These are phyloP conservation scores for Eupithecia abbreviata DNA, from an alignment of 2,888 invertebrate genomes.

Conservation along the genomic window DNA sequence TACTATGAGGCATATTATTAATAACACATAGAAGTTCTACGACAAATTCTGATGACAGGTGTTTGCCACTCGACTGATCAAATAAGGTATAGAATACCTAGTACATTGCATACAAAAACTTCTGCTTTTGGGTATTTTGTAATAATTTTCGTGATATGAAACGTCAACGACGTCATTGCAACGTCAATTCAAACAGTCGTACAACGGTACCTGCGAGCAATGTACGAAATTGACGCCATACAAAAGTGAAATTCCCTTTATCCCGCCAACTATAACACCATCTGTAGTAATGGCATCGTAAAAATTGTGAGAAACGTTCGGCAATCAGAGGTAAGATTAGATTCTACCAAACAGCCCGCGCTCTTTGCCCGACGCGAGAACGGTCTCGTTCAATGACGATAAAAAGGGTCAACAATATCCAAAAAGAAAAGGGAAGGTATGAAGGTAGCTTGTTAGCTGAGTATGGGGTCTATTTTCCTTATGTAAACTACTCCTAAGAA, in stretches of 20 bases:
- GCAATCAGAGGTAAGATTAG: constrained; percentile 77
- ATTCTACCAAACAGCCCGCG: constrained; percentile 50
- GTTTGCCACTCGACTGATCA: neutral
- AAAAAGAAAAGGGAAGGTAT: constrained; percentile 51
- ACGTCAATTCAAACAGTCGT: neutral
- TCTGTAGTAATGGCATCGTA: constrained; percentile 66
- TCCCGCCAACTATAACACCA: constrained; percentile 50
- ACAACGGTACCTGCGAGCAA: neutral
- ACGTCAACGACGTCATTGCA: neutral
- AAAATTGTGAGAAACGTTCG: constrained; percentile 71
- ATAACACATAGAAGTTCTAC: neutral
- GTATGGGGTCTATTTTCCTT: constrained; percentile 33
- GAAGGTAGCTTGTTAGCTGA: constrained; percentile 38
- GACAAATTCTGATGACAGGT: neutral
- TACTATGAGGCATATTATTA: neutral
- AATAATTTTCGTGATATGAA: neutral
- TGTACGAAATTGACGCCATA: neutral
- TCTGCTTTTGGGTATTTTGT: neutral
- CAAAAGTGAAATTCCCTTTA: neutral
- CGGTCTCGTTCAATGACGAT: constrained; percentile 56
- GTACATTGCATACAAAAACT: neutral
- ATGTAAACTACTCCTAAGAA: constrained; percentile 27
- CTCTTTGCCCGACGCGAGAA: constrained; percentile 47
- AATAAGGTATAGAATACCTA: no score
- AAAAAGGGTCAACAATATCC: constrained; percentile 72